A percentile compares a stretch with the other conserved stretches of the same genome.
Conservation (phyloP, 2,888 invertebrate species). For the Ceraclea dissimilis region DNA sequence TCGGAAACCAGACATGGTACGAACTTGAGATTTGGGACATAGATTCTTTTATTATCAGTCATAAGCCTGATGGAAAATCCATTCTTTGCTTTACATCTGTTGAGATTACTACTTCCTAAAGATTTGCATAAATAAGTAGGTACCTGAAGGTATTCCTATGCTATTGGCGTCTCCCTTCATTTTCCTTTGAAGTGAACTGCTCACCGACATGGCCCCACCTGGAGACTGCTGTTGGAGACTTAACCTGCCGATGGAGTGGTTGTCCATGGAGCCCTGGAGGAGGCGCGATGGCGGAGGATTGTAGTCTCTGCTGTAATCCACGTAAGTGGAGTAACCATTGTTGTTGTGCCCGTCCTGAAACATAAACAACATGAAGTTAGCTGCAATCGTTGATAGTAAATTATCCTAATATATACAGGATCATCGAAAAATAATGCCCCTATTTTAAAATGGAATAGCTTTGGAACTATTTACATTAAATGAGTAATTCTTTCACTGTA, state of each 20-base stretch:
- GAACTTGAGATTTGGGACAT: too few species aligned
- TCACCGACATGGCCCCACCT: neutral
- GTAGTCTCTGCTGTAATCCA: constrained; percentile 83
- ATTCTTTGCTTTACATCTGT: too few species aligned
- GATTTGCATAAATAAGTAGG: neutral
- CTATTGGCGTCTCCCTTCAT: constrained; percentile 9
- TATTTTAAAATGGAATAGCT: too few species aligned
- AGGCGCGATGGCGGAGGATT: constrained; percentile 66
- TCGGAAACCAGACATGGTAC: too few species aligned
- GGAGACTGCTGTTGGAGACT: constrained; percentile 1
- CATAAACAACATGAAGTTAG: constrained; percentile 4
- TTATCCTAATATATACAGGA: too few species aligned
- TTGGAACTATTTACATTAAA: too few species aligned
- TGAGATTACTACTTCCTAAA: too few species aligned
- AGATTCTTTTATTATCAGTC: too few species aligned
- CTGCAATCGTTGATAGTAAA: too few species aligned
- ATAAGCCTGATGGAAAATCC: too few species aligned
- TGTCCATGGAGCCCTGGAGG: constrained; percentile 38
- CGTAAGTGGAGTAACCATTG: constrained; percentile 82
- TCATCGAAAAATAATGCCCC: too few species aligned
- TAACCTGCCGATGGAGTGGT: constrained; percentile 43
- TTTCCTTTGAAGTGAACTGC: constrained; percentile 8
- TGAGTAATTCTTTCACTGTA: too few species aligned
- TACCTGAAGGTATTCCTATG: constrained; percentile 17
- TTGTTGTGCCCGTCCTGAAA: constrained; percentile 70